Evolutionary conservation across 2,797 vertebrate species (phyloP).

Genomic region (Neomorphus geoffroyi): DNA sequence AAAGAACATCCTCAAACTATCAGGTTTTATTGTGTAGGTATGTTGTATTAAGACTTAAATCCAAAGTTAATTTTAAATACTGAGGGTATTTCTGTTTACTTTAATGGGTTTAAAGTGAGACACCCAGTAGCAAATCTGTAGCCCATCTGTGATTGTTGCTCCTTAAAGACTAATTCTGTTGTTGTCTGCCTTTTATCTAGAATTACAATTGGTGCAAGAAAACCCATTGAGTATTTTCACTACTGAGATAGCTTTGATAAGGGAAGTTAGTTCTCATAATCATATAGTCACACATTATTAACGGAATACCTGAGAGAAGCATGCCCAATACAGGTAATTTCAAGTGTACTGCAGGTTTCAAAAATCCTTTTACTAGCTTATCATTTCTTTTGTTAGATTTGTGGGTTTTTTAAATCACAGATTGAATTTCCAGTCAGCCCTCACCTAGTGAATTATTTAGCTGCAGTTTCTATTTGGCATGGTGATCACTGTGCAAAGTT

Average conservation of each 20-base stretch:
- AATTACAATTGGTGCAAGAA: neutral
- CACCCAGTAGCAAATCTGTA: neutral
- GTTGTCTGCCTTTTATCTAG: neutral
- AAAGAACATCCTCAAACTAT: neutral
- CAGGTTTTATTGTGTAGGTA: neutral
- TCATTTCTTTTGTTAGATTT: neutral
- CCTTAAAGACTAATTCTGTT: neutral
- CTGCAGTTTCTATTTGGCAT: neutral
- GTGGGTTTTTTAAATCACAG: neutral
- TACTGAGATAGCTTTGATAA: neutral
- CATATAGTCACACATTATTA: accelerated
- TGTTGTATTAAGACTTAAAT: neutral
- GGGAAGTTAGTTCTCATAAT: neutral
- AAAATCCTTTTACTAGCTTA: neutral
- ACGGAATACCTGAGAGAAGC: neutral
- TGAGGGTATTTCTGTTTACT: neutral
- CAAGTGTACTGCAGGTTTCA: neutral
- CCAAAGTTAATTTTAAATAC: neutral
- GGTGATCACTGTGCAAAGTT: neutral
- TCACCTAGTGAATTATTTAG: neutral
- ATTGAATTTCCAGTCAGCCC: neutral
- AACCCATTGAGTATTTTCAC: neutral
- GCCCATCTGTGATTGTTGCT: neutral
- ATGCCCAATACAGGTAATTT: neutral
- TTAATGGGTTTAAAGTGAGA: neutral